Conservation (phyloP, 2,113 vertebrate genomes). For the Pionites leucogaster region DNA sequence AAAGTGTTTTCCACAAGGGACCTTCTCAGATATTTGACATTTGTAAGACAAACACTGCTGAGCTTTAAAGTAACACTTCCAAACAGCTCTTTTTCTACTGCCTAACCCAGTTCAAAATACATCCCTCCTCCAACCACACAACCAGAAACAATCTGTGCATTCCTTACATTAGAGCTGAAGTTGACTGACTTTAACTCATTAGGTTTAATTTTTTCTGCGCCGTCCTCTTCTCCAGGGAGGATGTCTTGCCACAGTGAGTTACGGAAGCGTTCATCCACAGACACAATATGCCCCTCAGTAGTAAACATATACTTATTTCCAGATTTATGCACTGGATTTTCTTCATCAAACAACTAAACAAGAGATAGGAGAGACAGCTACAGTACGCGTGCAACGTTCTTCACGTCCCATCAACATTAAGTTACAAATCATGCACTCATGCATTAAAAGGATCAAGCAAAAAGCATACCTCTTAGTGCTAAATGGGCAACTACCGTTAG, state of each 20-base stretch:
- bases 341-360: slow-evolving; percentile 91
- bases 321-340: slow-evolving; percentile 92
- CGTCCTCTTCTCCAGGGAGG: slow-evolving; percentile 69
- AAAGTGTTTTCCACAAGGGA: not conserved
- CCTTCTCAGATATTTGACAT: not conserved
- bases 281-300: slow-evolving; percentile 95
- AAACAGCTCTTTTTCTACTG: not conserved
- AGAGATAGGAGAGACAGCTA: not conserved
- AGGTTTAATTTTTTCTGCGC: not conserved
- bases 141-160: accelerated
- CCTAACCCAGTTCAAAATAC: not conserved
- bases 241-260: slow-evolving; percentile 85
- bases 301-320: slow-evolving; percentile 96
- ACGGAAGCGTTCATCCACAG: slow-evolving; percentile 88
- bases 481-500: not conserved
- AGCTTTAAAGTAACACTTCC: not conserved
- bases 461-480: not conserved
- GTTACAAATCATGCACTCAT: accelerated
- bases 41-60: not conserved
- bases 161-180: slow-evolving; percentile 87
- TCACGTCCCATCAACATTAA: accelerated
- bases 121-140: accelerated
- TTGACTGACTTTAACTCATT: slow-evolving; percentile 72
- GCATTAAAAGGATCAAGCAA: not conserved
- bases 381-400: accelerated